Evolutionary conservation across 2,888 invertebrate species (phyloP).

Genomic region (Chymomyza caudatula): DNA sequence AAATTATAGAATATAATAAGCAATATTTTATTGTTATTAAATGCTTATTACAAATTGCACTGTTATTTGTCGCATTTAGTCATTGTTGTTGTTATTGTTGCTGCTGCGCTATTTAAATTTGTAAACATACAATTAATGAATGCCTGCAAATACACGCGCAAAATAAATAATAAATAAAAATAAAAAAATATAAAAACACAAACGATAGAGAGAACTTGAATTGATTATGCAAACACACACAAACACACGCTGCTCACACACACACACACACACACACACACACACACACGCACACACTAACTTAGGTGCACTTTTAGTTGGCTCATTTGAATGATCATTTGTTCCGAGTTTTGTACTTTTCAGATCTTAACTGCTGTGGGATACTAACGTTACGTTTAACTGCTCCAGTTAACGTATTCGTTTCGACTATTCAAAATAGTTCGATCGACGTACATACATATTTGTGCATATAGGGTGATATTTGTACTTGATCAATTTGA

Average conservation of each 20-base stretch:
- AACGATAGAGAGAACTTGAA: background rate
- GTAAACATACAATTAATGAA: background rate
- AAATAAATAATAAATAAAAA: no score
- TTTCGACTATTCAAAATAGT: no score
- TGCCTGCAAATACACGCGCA: no score
- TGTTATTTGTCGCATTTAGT: background rate
- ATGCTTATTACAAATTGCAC: no score
- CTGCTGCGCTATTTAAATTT: slow-evolving; percentile 9
- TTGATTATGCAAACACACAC: background rate
- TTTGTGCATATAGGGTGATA: no score
- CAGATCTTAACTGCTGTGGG: slow-evolving; percentile 2
- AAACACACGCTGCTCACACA: background rate
- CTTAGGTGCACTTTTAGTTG: no score
- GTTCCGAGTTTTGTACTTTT: slow-evolving; percentile 10
- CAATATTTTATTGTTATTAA: background rate
- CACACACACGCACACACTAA: slow-evolving; percentile 30
- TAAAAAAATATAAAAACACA: no score
- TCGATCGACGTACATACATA: no score
- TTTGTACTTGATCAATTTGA: no score
- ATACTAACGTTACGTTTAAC: no score
- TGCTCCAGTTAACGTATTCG: no score
- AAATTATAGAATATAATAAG: no score
- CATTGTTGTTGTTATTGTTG: slow-evolving; percentile 21
- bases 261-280: slow-evolving; percentile 10
- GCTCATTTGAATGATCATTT: background rate